These are phyloP conservation scores for Heliothis virescens DNA, from an alignment of 1,140 invertebrate species.

Conservation along the genomic window DNA sequence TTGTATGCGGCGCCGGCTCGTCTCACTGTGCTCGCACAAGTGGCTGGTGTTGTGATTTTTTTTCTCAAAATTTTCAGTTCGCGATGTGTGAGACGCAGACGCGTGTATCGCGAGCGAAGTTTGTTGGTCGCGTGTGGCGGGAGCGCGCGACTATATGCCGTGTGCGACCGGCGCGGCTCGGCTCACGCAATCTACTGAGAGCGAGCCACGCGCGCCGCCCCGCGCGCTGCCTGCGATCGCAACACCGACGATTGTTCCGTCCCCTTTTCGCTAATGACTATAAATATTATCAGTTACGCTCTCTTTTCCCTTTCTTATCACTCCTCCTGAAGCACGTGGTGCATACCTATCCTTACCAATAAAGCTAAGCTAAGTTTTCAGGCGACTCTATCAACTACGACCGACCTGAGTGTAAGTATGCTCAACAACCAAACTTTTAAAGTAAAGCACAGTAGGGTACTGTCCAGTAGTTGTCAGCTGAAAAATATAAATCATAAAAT, in stretches of 20 bases:
- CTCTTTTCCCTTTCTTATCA: constrained; percentile 83
- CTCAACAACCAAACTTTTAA: neutral
- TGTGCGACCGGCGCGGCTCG: constrained; percentile 80
- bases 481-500: constrained; percentile 45
- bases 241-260: constrained; percentile 80
- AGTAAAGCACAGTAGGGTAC: neutral
- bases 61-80: constrained; percentile 57
- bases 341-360: constrained; percentile 26
- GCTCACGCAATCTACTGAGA: constrained; percentile 83
- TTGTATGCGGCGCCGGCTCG: constrained; percentile 66
- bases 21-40: constrained; percentile 57
- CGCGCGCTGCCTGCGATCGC: constrained; percentile 75
- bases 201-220: constrained; percentile 75
- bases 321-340: constrained; percentile 75
- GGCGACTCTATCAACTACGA: neutral
- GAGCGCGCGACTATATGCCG: constrained; percentile 68
- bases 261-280: constrained; percentile 86
- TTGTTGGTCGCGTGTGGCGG: constrained; percentile 70
- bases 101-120: constrained; percentile 77
- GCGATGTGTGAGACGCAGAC: constrained; percentile 59
- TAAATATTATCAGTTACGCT: constrained; percentile 85
- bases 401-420: neutral
- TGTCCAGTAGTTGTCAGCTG: constrained; percentile 13
- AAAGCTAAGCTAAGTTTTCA: constrained; percentile 33
- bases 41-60: constrained; percentile 61